phyloP scores from a whole-genome alignment of 2,797 vertebrate species.

The Anguilla marmorata region DNA sequence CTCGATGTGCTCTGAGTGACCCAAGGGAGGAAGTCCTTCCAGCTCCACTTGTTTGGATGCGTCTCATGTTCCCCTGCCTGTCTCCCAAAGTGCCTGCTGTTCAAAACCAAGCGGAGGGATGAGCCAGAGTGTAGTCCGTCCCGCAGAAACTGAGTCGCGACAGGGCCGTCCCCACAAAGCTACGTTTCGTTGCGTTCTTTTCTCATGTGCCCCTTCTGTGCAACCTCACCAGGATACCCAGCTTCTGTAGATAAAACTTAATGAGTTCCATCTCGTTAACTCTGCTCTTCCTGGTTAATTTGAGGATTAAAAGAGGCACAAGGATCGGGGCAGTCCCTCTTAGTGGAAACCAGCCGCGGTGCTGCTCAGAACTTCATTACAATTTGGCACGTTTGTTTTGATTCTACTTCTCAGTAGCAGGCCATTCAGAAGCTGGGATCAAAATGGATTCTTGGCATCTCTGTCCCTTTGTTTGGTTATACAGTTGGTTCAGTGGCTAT shows the following conservation, averaged over 20 bases:
- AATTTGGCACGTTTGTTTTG: not conserved
- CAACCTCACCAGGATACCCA: conserved; percentile 34
- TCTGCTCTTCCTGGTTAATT: conserved; percentile 6
- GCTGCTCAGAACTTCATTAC: conserved; percentile 25
- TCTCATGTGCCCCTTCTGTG: conserved; percentile 2
- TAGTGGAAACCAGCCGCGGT: conserved; percentile 13
- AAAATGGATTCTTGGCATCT: not conserved
- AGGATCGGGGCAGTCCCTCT: conserved; percentile 32
- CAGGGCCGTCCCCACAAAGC: conserved; percentile 28
- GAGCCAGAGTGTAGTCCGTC: not conserved
- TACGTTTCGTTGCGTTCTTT: conserved; percentile 36
- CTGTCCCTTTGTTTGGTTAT: not conserved
- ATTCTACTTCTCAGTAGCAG: not conserved
- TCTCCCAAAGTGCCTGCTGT: not conserved
- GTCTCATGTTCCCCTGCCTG: not conserved
- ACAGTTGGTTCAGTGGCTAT: not conserved
- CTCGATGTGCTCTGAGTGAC: not conserved
- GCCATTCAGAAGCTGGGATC: not conserved
- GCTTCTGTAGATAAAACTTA: conserved; percentile 45
- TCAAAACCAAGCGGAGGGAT: not conserved
- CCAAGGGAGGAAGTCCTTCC: not conserved
- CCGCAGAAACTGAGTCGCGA: not conserved
- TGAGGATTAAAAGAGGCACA: conserved; percentile 43
- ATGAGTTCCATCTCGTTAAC: conserved; percentile 40
- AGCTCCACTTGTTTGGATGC: not conserved